Base-by-base conservation (phyloP, 1,140 invertebrate genomes). In the Bombyx mandarina region DNA sequence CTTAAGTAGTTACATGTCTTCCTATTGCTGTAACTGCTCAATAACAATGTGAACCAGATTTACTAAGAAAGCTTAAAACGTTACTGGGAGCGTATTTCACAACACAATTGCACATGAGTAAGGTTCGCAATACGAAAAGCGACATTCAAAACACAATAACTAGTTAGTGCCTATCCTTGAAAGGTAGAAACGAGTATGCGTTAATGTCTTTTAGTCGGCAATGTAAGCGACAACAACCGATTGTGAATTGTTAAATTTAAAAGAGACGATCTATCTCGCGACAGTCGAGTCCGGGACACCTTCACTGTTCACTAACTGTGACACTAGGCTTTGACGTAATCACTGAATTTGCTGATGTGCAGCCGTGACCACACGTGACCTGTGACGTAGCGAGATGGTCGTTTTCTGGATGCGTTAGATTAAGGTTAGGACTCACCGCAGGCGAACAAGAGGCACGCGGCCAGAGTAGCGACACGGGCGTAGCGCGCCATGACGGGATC, bases 401-500 rank as follows among this genome's bases (percentile, higher is more conserved):
- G 64, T 69, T 64, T 67, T 74, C 72, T 80, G 76, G 73, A 79
- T 74, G 67, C 73, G 78, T 78, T 78, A 79, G 71, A 86, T 83
- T 85, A 86, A 83, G 79, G 77, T 79, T 79, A 80, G 81, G 78
- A 89, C 87, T 89, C 82, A 89, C 87, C 87, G 86, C 82, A 82
- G 78, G 79, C 84, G 75, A 89, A 79, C 66, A 85, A 84, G 79
- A 88, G 81, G 79, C 86, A 88, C 84, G 82, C 84, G 79, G 81
- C 79, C 79, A 88, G 72, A 79, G 81, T 78, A 83, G 82, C 82
- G 77, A 88, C 88, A 87, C 86, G 80, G 81, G 86, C 86, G 82
- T 87, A 89, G 87, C 85, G 88, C 89, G 88, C 89, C 89, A 89
- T 89, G 88, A 87, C 87, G 80, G 86, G 83, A 85, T 86, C 86